Conservation (phyloP, 2,113 vertebrate species). For the Dicerorhinus sumatrensis region DNA sequence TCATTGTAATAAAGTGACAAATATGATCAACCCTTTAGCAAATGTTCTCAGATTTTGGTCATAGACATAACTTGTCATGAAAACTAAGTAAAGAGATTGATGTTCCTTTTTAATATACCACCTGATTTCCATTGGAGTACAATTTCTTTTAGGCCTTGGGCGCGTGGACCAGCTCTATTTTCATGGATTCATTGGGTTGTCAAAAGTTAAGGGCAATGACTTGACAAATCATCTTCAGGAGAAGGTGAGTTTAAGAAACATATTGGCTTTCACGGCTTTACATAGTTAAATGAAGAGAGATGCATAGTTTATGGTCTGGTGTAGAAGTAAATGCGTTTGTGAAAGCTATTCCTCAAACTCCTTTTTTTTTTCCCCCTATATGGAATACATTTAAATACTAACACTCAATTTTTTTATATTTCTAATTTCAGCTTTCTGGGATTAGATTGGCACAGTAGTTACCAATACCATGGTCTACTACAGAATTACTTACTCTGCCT, state of each 20-base stretch:
- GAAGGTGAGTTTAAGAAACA: slow-evolving; percentile 47
- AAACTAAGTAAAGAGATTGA: neutral
- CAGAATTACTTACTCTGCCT: neutral
- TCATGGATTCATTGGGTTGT: neutral
- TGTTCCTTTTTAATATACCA: neutral
- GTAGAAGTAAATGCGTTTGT: slow-evolving; percentile 1
- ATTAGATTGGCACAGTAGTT: neutral
- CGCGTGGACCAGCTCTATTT: neutral
- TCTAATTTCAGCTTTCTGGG: neutral
- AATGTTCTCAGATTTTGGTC: neutral
- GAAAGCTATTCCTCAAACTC: neutral
- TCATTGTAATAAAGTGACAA: neutral
- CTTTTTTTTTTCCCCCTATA: neutral
- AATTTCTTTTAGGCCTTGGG: neutral
- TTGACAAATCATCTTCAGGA: slow-evolving; percentile 54
- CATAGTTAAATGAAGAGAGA: slow-evolving; percentile 28
- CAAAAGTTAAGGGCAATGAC: slow-evolving; percentile 32
- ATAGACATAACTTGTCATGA: neutral
- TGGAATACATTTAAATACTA: neutral
- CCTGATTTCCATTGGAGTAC: neutral
- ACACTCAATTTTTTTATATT: neutral
- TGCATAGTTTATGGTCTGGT: neutral
- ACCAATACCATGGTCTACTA: neutral
- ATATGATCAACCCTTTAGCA: neutral
- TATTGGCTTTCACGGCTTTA: slow-evolving; percentile 42